Base-by-base conservation (phyloP, 2,888 invertebrate species). In the Acleris cristana region DNA sequence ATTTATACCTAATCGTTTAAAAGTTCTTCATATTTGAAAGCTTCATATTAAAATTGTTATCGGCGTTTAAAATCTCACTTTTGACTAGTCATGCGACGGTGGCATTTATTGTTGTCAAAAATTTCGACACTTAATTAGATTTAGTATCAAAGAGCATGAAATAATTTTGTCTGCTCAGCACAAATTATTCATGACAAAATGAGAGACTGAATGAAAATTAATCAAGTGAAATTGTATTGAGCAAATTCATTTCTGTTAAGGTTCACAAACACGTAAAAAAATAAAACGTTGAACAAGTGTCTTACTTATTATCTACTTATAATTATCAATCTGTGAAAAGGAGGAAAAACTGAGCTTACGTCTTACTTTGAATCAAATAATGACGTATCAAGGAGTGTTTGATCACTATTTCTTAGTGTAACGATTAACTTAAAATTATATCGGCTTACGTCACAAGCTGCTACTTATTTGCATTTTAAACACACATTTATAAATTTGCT, bases 1-100 rank as follows among this genome's bases (percentile, higher is more conserved):
- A 67, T 67, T 63, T 66, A 61, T 65, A n/a, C 57, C 21, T 63
- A 69, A 72, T 71, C 70, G 66, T 72, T 71, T 71, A 63, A 65
- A 69, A 69, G 34, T 45, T 51, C n/a, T 51, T 34, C 44, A 54
- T 49, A 40, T 63, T 48, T 51, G 44, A 65, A 68, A 70, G 69
- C 69, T 74, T 72, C 61, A 68, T 69, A 70, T 68, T 59, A 68
- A 59, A 18, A 51, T 61, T 72, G 69, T 74, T 75, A 73, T 79
- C 75, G 70, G 75, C 76, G 73, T 73, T 76, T 73, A 62, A 73
- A 74, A 71, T 74, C 75, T 80, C 76, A 79, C 78, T 79, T 52
- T 77, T 76, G 74, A 82, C 85, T 86, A 86, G 86, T 85, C 84
- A 74, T 79, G 74, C 77, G 77, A 77, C 75, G 74, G 76, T 79